Conservation (phyloP, 1,140 invertebrate species). For the Zaprionus davidi region DNA sequence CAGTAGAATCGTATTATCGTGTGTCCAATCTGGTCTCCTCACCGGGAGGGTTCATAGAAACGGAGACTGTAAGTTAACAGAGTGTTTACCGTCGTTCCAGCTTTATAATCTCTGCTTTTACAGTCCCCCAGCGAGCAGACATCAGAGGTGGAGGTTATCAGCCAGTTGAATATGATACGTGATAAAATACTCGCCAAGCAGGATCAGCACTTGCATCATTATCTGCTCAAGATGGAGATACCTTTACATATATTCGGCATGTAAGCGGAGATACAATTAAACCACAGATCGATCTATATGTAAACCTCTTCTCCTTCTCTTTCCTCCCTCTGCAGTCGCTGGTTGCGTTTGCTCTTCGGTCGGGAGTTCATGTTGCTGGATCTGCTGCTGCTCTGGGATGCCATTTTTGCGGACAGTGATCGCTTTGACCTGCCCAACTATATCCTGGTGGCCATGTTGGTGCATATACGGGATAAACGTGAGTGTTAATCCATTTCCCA, state of each 20-base stretch:
- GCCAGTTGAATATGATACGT: slow-evolving; percentile 89
- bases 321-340: slow-evolving; percentile 86
- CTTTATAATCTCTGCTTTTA: slow-evolving; percentile 21
- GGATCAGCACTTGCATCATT: slow-evolving; percentile 88
- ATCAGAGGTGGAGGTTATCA: slow-evolving; percentile 87
- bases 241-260: slow-evolving; percentile 92
- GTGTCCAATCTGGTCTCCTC: slow-evolving; percentile 85
- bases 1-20: slow-evolving; percentile 89
- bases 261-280: slow-evolving; percentile 86
- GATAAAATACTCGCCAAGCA: slow-evolving; percentile 88
- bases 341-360: slow-evolving; percentile 92
- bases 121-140: slow-evolving; percentile 52
- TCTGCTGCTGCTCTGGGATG: slow-evolving; percentile 91
- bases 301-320: neutral
- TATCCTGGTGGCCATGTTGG: slow-evolving; percentile 90
- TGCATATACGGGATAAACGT: slow-evolving; percentile 89
- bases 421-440: slow-evolving; percentile 90
- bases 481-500: slow-evolving; percentile 77
- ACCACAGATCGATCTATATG: too few species aligned
- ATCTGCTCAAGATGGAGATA: slow-evolving; percentile 89
- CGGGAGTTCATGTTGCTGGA: slow-evolving; percentile 91
- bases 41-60: slow-evolving; percentile 83
- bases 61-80: slow-evolving; percentile 39
- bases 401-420: slow-evolving; percentile 90
- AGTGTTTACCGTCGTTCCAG: neutral